Evolutionary conservation across 2,113 vertebrate genomes (phyloP), one percentile per base, ranked within the genome.

Genomic region (Ranitomeya imitator): DNA sequence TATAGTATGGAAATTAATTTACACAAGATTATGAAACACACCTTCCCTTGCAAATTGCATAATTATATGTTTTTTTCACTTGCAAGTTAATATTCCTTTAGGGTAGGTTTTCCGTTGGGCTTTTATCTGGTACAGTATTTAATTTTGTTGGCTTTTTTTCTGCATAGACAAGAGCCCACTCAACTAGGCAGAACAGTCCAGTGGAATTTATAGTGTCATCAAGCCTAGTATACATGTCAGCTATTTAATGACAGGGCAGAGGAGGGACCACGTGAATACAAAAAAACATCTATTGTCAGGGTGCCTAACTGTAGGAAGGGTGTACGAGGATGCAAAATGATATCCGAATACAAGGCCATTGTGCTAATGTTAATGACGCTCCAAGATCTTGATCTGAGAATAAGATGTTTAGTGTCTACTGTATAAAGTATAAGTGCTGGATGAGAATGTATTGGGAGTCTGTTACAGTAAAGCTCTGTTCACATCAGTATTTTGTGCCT

Each of bases 151-250:
- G 19, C 6, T 67, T n/a, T 69, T 69, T 52, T n/a, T 78, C 51
- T 31, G 14, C 31, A 60, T 31, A 60, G 52, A 19, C 14, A 4
- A 51, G 7, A 2, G 21, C 85, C 85, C 73, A 86, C 85, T 63
- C 73, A 86, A 63, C 26, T 78, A 86, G 78, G 73, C 19, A 52
- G n/a, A 78, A 13, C 37, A 52, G 59, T 78, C 52, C 73, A 63
- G 18, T 78, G 73, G 85, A 86, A 86, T 86, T 31, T 63, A 59
- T 21, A 59, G 57, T 86, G 21, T 61, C 19, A 86, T n/a, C 54
- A 7, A 76, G 37, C 11, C 16, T 10, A 60, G 54, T 60, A 63
- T 59, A 77, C 65, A 9, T 78, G 57, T 16, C 55, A 45, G 57
- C 21, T 21, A 37, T 15, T 60, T 55, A 76, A 23, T 78, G 26